These are phyloP conservation scores for Tylochromis polylepis DNA, from an alignment of 2,113 vertebrate genomes.

Conservation along the genomic window DNA sequence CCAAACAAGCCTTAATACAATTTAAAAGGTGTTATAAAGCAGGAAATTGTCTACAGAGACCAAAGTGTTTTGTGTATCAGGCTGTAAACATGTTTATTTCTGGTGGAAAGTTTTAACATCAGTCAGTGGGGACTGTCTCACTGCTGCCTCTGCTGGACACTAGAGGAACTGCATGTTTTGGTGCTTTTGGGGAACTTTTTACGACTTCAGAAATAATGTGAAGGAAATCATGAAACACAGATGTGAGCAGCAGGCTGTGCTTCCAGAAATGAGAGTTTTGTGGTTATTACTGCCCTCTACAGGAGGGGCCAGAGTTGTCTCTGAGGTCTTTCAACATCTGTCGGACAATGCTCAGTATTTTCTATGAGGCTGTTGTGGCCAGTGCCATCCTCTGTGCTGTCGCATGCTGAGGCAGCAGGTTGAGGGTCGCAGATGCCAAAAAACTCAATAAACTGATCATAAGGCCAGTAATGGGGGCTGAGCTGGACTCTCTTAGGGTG, in stretches of 20 bases:
- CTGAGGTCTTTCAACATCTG: neutral
- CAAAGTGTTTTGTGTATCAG: neutral
- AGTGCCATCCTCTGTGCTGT: neutral
- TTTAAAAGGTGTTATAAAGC: rapidly evolving
- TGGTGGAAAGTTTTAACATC: rapidly evolving
- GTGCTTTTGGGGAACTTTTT: neutral
- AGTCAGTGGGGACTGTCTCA: rapidly evolving
- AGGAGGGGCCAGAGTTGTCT: neutral
- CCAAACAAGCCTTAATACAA: neutral
- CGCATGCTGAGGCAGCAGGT: rapidly evolving
- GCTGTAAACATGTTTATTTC: neutral
- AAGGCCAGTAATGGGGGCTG: rapidly evolving
- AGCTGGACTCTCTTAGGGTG: neutral
- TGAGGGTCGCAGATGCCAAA: neutral
- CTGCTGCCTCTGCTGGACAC: neutral
- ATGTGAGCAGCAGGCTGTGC: neutral
- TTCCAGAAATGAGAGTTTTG: neutral
- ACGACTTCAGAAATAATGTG: neutral
- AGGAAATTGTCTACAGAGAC: neutral
- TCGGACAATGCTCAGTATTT: no score
- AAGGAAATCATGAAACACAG: neutral
- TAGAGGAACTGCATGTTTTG: neutral
- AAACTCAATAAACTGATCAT: neutral
- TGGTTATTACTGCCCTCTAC: neutral
- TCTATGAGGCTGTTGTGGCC: neutral